Conservation (phyloP, 2,113 vertebrate genomes). For the Chamaea fasciata region DNA sequence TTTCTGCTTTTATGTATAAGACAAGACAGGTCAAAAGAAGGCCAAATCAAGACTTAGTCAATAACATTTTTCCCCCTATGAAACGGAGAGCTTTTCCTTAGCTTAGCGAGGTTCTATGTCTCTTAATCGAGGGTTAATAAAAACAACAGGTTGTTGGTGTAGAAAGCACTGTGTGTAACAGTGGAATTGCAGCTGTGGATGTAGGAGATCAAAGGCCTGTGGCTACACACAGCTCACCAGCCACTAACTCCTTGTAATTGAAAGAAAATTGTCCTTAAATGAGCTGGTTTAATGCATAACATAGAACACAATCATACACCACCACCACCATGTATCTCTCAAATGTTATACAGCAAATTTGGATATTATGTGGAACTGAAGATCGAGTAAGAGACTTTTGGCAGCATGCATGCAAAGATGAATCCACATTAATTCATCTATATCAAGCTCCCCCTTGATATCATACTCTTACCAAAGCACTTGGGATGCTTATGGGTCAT, state of each 20-base stretch:
- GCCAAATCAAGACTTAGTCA: not conserved
- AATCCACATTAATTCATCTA: not conserved
- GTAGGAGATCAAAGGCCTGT: not conserved
- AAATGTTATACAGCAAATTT: not conserved
- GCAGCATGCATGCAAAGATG: not conserved
- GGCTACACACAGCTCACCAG: not conserved
- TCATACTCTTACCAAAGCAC: not conserved
- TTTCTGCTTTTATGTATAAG: not conserved
- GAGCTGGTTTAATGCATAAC: not conserved
- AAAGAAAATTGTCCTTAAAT: not conserved
- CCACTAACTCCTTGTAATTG: not conserved
- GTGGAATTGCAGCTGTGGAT: not conserved
- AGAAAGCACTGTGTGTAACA: not conserved
- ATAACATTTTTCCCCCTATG: not conserved
- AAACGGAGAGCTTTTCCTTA: not conserved
- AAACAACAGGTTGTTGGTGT: not conserved
- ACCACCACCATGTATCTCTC: no score
- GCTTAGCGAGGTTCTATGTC: not conserved
- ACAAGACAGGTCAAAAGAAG: not conserved
- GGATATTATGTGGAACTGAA: not conserved
- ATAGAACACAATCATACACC: not conserved
- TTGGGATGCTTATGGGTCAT: not conserved
- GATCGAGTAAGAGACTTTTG: not conserved
- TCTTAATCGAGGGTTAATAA: not conserved
- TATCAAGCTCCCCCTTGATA: no score